Percentiles rank a stretch among this genome's conserved stretches.
phyloP scores from a whole-genome alignment of 2,888 invertebrate species.

The Caenorhabditis zanzibari region DNA sequence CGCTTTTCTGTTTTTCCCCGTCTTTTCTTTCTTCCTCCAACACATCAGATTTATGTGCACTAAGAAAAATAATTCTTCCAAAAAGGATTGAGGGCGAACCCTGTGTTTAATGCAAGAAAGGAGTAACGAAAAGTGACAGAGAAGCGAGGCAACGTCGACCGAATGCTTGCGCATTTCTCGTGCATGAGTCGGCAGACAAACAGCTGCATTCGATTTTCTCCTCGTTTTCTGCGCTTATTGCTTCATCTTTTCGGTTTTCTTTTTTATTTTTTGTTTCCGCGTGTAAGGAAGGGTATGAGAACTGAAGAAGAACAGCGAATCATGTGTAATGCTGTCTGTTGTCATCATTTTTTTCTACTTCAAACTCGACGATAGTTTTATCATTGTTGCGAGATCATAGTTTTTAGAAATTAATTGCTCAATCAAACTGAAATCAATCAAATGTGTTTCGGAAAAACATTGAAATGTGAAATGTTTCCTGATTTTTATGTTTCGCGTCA shows the following conservation, averaged over 20 bases:
- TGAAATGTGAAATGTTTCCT: not conserved
- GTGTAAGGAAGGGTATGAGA: not conserved
- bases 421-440: no score
- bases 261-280: conserved; percentile 16
- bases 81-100: conserved; percentile 32
- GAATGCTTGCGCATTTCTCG: conserved; percentile 56
- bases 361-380: not conserved
- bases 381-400: not conserved
- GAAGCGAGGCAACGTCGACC: conserved; percentile 15
- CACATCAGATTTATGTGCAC: conserved; percentile 1
- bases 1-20: conserved; percentile 7
- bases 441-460: no score
- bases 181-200: conserved; percentile 48
- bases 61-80: conserved; percentile 18
- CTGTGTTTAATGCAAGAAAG: conserved; percentile 25
- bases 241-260: conserved; percentile 29
- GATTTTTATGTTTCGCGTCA: not conserved
- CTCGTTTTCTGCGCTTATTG: conserved; percentile 38
- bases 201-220: conserved; percentile 54
- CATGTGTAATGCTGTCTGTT: not conserved
- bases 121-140: conserved; percentile 23
- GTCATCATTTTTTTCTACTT: not conserved
- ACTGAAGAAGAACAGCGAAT: conserved; percentile 7
- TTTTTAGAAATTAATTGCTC: not conserved
- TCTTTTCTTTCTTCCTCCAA: not conserved